Percentiles rank a stretch among this genome's conserved stretches.
Conservation (phyloP, 2,113 vertebrate genomes). For the Maccullochella peelii region DNA sequence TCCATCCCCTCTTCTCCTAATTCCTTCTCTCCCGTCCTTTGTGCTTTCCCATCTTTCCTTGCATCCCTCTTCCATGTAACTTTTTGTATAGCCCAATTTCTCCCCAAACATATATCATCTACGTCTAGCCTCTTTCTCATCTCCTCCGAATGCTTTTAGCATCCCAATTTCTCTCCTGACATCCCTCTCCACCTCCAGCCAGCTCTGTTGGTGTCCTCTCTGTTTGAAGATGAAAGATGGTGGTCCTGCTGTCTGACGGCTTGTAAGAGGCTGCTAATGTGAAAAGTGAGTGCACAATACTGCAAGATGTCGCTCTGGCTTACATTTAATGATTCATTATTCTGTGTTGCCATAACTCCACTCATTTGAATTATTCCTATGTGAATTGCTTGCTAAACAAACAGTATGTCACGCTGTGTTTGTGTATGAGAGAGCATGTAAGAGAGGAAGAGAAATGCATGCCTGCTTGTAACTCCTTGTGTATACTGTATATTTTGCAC, state of each 20-base stretch:
- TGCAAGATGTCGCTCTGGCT: conserved; percentile 28
- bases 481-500: background rate
- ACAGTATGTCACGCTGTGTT: conserved; percentile 5
- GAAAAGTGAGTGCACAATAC: conserved; percentile 36
- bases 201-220: conserved; percentile 57
- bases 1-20: conserved; percentile 11
- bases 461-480: background rate
- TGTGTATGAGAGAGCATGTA: background rate
- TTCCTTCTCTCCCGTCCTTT: conserved; percentile 10
- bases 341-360: conserved; percentile 29
- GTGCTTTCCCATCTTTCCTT: conserved; percentile 5
- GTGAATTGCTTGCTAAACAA: conserved; percentile 45
- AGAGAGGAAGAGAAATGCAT: background rate
- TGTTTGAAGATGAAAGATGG: conserved; percentile 63
- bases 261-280: conserved; percentile 58
- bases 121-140: conserved; percentile 1
- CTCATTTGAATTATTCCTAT: conserved; percentile 50
- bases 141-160: conserved; percentile 17
- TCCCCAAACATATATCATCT: conserved; percentile 24
- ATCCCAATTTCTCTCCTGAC: conserved; percentile 36
- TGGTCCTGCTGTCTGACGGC: conserved; percentile 56
- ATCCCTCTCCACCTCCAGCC: conserved; percentile 28
- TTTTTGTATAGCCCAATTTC: conserved; percentile 25
- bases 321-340: conserved; percentile 58
- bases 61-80: background rate